These are phyloP conservation scores for Canis aureus DNA, from an alignment of 2,113 vertebrate genomes.

Conservation along the genomic window DNA sequence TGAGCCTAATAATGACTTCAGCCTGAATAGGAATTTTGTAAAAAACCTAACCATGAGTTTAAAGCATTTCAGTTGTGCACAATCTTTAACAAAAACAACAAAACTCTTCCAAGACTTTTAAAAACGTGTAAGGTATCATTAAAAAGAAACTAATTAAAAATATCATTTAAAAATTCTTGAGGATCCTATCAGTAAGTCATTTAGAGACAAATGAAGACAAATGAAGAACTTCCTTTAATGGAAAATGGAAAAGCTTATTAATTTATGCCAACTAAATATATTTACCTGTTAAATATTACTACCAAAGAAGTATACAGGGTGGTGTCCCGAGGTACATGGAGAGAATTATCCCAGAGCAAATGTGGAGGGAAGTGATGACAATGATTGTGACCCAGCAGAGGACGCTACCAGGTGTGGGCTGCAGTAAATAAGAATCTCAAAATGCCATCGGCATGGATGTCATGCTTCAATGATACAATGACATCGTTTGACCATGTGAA, in stretches of 20 bases:
- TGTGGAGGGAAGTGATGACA: background rate
- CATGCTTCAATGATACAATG: background rate
- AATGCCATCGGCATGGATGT: rapidly evolving
- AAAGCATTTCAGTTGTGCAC: background rate
- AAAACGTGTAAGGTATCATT: background rate
- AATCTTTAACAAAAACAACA: constrained; percentile 6
- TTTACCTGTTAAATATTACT: background rate
- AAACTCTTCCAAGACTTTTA: background rate
- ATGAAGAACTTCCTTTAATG: background rate
- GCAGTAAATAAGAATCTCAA: background rate
- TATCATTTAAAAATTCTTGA: background rate
- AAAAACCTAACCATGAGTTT: background rate
- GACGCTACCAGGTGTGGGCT: background rate
- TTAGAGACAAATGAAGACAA: background rate
- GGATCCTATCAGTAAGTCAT: background rate
- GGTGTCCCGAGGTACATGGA: rapidly evolving
- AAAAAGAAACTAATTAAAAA: constrained; percentile 51
- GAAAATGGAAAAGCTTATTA: background rate
- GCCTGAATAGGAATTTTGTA: background rate
- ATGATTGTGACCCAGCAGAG: rapidly evolving
- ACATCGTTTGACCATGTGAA: background rate
- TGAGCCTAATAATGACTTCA: background rate
- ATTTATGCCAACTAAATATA: background rate
- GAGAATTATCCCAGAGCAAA: background rate
- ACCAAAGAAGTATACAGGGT: background rate